Base-by-base conservation (phyloP, 2,113 vertebrate genomes). In the Rattus rattus region DNA sequence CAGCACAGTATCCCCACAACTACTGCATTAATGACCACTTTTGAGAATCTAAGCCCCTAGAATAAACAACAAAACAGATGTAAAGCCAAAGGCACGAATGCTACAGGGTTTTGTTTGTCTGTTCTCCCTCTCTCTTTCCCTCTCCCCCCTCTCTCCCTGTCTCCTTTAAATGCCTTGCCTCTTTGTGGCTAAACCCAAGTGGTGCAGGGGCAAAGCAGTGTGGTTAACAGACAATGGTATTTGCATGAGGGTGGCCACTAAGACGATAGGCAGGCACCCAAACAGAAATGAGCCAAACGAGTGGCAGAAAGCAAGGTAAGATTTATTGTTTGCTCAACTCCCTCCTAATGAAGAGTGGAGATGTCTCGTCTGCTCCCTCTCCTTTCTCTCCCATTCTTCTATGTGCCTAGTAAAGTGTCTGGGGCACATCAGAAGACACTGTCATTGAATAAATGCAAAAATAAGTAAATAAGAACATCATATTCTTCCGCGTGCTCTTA, bases 71-170 rank as follows among this genome's bases (percentile, higher is more conserved):
- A 92, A 63, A 80, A 20, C 22, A 91, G 39, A 75, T 36, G 24
- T 73, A 88, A 91, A 80, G 24, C 26, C 92, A n/a, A 80, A 63
- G 11, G 36, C 95, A 88, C 88, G 92, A 93, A 67, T 47, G 67
- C 11, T 67, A 76, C 65, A 49, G 7, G 22, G 17, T 72, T 72
- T 17, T 52, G 49, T 20, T 56, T 59, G 13, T 33, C 67, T 88
- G 7, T 79, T 7, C 79, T 20, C 65, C n/a, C 26, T 28, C 63
- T 24, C 10, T 9, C 10, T 8, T 5, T 2, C 11, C 26, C 10
- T 2, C 4, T 7, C 11, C 61, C 9, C 24, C 61, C 2, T 19
- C 3, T 19, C 52, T 54, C 59, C 17, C 3, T 61, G 7, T 67
- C 26, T 69, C 39, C 24, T 72, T 84, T 90, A 11, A 75, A 0